phyloP scores from a whole-genome alignment of 1,140 invertebrate species.

The Trachelipus rathkii region DNA sequence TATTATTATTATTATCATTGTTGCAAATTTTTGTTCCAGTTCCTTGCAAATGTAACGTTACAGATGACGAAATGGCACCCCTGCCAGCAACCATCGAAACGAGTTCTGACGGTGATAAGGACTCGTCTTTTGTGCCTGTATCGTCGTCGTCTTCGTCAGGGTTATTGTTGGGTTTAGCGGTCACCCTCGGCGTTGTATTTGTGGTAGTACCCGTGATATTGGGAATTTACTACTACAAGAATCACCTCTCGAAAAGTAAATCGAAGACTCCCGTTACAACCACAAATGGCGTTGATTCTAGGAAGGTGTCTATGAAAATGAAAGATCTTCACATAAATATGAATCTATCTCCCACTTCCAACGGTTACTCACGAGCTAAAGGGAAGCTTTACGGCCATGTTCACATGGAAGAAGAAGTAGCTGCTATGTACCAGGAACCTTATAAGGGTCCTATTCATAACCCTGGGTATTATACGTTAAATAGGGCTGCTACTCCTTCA shows the following conservation, averaged over 20 bases:
- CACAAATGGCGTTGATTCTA: slow-evolving; percentile 2
- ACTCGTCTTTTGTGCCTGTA: not conserved
- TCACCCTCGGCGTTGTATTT: slow-evolving; percentile 32
- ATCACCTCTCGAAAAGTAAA: slow-evolving; percentile 23
- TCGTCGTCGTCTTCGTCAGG: slow-evolving; percentile 7
- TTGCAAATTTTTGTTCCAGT: slow-evolving; percentile 22
- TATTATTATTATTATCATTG: too few species aligned
- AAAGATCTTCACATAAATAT: slow-evolving; percentile 51
- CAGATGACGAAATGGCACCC: not conserved
- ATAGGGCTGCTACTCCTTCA: slow-evolving; percentile 52
- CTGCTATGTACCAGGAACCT: slow-evolving; percentile 51
- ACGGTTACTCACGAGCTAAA: slow-evolving; percentile 51
- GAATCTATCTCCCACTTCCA: slow-evolving; percentile 23
- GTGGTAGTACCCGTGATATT: slow-evolving; percentile 31
- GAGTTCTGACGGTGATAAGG: not conserved
- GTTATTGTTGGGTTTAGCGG: slow-evolving; percentile 29
- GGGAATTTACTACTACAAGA: slow-evolving; percentile 32
- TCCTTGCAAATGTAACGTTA: slow-evolving; percentile 35
- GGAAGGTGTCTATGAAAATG: slow-evolving; percentile 46
- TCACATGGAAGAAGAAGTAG: slow-evolving; percentile 54
- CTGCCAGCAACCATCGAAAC: slow-evolving; percentile 7
- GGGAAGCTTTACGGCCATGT: slow-evolving; percentile 58
- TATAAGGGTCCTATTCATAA: slow-evolving; percentile 46
- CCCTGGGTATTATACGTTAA: slow-evolving; percentile 48
- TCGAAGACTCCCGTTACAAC: not conserved